Percentiles rank a stretch among this genome's conserved stretches.
Evolutionary conservation across 2,113 vertebrate genomes (phyloP).

Genomic region (Pimephales promelas): DNA sequence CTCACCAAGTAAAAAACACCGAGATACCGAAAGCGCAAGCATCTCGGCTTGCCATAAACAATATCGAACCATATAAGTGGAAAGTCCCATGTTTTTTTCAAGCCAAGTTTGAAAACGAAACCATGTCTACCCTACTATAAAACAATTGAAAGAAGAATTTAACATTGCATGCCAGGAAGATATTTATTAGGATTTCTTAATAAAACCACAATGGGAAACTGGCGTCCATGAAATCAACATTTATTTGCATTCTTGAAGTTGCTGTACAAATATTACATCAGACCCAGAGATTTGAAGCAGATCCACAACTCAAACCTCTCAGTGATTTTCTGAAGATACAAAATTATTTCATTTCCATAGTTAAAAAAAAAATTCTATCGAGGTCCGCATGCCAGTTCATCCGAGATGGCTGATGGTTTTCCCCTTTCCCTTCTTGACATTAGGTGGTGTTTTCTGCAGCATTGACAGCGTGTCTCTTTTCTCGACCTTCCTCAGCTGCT

Average conservation of each 20-base stretch:
- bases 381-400: background rate
- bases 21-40: background rate
- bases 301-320: background rate
- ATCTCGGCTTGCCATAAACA: background rate
- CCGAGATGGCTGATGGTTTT: slow-evolving; percentile 16
- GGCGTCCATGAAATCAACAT: too few relatives aligned
- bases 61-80: background rate
- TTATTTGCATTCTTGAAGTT: background rate
- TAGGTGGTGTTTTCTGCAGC: slow-evolving; percentile 75
- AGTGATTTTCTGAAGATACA: too few relatives aligned
- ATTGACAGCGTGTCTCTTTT: slow-evolving; percentile 88
- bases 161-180: background rate
- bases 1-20: background rate
- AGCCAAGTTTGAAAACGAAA: background rate
- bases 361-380: too few relatives aligned
- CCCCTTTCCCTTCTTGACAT: slow-evolving; percentile 54
- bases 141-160: too few relatives aligned
- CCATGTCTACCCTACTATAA: background rate
- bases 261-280: slow-evolving; percentile 21
- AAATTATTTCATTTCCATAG: background rate
- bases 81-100: background rate
- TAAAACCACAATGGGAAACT: too few relatives aligned
- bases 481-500: slow-evolving; percentile 85
- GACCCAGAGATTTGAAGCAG: background rate
- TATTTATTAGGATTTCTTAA: too few relatives aligned